Evolutionary conservation across 2,888 invertebrate species (phyloP).

Genomic region (Ctena decussata): DNA sequence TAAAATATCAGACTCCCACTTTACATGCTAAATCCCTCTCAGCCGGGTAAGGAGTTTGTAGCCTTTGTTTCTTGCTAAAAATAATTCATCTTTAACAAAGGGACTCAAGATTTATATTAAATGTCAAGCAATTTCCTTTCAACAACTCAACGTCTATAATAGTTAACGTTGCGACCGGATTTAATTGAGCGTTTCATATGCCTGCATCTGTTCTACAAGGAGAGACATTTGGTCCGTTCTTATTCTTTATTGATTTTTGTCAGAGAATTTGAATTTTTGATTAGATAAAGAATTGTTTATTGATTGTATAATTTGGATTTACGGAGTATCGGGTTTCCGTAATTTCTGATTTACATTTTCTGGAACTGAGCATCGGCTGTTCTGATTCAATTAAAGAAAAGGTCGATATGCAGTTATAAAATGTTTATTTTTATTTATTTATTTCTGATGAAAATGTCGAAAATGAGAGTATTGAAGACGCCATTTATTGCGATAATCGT

Average conservation of each 20-base stretch:
- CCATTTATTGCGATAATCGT: too few species aligned
- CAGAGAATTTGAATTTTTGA: background rate
- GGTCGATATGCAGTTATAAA: too few species aligned
- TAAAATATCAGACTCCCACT: background rate
- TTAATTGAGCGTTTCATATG: constrained; percentile 9
- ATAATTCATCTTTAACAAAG: constrained; percentile 5
- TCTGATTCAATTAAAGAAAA: too few species aligned
- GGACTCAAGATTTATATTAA: constrained; percentile 1
- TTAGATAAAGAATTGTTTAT: background rate
- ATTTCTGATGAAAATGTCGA: too few species aligned
- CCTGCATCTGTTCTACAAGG: background rate
- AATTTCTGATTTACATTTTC: too few species aligned
- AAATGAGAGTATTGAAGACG: too few species aligned
- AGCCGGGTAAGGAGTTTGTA: background rate
- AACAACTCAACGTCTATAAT: background rate
- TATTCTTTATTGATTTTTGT: background rate
- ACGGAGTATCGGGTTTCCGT: background rate
- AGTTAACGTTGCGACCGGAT: constrained; percentile 1
- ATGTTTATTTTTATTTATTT: too few species aligned
- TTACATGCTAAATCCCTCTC: background rate
- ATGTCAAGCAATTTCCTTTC: constrained; percentile 3
- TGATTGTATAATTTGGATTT: background rate
- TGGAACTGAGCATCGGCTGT: too few species aligned
- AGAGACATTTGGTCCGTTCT: background rate
- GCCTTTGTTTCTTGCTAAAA: background rate